Conservation (phyloP, 1,140 invertebrate genomes). For the Chionoecetes opilio region DNA sequence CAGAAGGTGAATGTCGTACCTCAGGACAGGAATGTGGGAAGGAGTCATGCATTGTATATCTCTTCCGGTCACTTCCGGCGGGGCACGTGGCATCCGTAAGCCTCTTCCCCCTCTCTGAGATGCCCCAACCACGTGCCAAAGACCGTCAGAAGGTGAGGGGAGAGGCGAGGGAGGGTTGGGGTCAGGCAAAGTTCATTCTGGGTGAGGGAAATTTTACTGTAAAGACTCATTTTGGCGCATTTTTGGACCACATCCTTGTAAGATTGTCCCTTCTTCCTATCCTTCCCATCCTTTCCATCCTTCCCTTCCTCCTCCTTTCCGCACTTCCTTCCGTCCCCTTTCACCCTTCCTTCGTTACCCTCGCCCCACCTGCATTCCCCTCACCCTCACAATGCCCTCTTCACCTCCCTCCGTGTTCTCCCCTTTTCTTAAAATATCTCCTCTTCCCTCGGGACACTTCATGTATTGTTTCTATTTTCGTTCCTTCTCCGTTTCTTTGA, state of each 20-base stretch:
- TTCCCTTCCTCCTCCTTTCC: background rate
- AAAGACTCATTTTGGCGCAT: background rate
- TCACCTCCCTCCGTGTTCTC: too few relatives aligned
- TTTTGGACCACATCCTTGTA: background rate
- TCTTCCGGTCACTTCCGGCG: slow-evolving; percentile 25
- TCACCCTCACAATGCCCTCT: too few relatives aligned
- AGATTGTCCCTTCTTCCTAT: background rate
- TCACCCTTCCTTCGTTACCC: background rate
- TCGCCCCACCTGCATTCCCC: background rate
- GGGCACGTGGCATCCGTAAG: slow-evolving; percentile 23
- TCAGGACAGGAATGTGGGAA: slow-evolving; percentile 4
- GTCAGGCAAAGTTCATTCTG: background rate
- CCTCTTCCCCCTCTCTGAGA: background rate
- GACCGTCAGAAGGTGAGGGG: background rate
- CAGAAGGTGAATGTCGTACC: background rate
- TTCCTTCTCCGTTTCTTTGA: too few relatives aligned
- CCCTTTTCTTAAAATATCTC: too few relatives aligned
- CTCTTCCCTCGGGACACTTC: too few relatives aligned
- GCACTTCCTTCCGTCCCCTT: background rate
- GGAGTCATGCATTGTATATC: background rate
- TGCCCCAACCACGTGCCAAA: background rate
- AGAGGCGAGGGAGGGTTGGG: background rate
- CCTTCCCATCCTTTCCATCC: background rate
- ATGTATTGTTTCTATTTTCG: too few relatives aligned
- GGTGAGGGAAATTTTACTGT: background rate